Evolutionary conservation across 2,113 vertebrate species (phyloP), one percentile per base, ranked within the genome.

Genomic region (Eulemur rufifrons): DNA sequence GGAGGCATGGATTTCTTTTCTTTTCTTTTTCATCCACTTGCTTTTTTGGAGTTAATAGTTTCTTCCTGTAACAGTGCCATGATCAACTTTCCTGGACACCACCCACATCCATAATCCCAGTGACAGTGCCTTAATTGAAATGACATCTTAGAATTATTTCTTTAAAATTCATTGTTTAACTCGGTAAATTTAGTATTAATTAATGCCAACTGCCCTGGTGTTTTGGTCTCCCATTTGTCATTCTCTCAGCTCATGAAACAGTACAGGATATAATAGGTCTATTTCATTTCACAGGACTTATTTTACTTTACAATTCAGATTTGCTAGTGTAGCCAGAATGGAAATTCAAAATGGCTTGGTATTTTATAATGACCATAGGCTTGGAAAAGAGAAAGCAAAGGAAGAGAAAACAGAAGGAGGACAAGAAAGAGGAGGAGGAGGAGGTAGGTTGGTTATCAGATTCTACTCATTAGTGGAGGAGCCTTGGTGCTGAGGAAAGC

Each of bases 121-220:
- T 93, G 96, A 93, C 95, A 97, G 95, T 91, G 63, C 91, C 94
- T 95, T 97, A 97, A 97, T 96, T 97, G 97, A 98, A 98, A 96
- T 96, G 97, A 96, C 97, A 97, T 95, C 94, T 97, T 91, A 97
- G 86, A 97, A 97, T 97, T 97, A 98, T 97, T 97, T 97, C 97
- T 96, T 97, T 96, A 96, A 97, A 96, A 97, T 98, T 97, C 97
- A 97, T 97, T 97, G 98, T 97, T 98, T 94, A 89, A 97, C 96
- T 97, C 95, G 80, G 96, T 97, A 97, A 97, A 96, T 96, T 97
- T 96, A 97, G 94, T 96, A 95, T 97, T 98, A 98, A 97, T 98
- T 98, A 98, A 97, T 0, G 5, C 89, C 96, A 97, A 94, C 96
- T 95, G 94, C 86, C 78, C 45, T 91, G 73, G 78, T 89, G 76